phyloP scores from a whole-genome alignment of 2,888 invertebrate genomes.

The Patella ulyssiponensis region DNA sequence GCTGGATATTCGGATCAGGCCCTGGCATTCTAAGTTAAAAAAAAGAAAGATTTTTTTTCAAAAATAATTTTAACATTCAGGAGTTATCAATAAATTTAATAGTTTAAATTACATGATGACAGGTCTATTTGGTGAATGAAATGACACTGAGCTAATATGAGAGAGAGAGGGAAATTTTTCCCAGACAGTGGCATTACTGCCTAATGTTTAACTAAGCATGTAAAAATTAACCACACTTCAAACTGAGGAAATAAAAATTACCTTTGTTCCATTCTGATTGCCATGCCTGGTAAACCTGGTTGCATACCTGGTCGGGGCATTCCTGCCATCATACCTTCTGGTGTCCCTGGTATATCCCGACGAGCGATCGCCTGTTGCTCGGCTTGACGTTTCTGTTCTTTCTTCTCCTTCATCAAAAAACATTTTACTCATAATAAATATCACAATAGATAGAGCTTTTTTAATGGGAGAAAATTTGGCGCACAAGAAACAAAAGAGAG shows the following conservation, averaged over 20 bases:
- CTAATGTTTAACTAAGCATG: no score
- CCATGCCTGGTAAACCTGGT: neutral
- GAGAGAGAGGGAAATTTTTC: slow-evolving; percentile 15
- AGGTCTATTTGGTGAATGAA: neutral
- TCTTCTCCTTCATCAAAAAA: slow-evolving; percentile 78
- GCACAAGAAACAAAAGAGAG: no score
- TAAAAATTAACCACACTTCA: no score
- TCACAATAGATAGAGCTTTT: neutral
- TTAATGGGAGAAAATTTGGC: neutral
- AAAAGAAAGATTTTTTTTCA: neutral
- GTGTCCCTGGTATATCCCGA: slow-evolving; percentile 64
- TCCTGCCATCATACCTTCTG: slow-evolving; percentile 60
- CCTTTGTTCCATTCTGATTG: slow-evolving; percentile 16
- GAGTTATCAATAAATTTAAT: no score
- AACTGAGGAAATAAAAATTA: neutral
- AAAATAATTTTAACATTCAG: no score
- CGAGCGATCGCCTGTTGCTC: slow-evolving; percentile 61
- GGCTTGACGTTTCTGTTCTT: slow-evolving; percentile 80
- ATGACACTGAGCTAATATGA: no score
- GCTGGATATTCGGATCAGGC: slow-evolving; percentile 27
- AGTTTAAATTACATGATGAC: no score
- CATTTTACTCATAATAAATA: neutral
- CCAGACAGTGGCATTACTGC: no score
- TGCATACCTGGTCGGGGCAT: slow-evolving; percentile 31
- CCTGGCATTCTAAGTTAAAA: slow-evolving; percentile 26